Evolutionary conservation across 2,888 invertebrate species (phyloP), one percentile per base, ranked within the genome.

Genomic region (Latrodectus hesperus): DNA sequence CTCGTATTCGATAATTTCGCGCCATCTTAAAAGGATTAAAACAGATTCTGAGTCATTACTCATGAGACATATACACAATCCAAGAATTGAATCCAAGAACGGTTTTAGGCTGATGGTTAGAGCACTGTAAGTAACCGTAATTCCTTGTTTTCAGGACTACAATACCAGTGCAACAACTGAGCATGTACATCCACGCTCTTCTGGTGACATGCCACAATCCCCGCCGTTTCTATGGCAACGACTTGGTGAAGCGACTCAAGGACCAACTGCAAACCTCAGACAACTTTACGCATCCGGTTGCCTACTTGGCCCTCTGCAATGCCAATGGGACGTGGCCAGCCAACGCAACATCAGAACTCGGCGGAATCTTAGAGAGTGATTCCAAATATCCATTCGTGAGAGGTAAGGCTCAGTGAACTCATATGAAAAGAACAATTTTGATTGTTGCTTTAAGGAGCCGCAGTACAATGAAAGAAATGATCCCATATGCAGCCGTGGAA

Each of bases 251-350:
- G 9, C 51, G 26, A 9, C 68, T 82, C 9, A 82, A 67, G n/a
- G 22, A 60, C 17, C 26, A 22, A 52, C 49, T 82, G 12, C 14
- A 51, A n/a, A 22, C 14, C 1, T 26, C 74, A 49, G 14, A 26
- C 6, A 26, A 55, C 14, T 26, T 75, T 14, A 70, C 64, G 6
- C 67, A 75, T 38, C 82, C 82, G 0, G n/a, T 60, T 10, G 74
- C 75, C 12, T 82, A 82, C n/a, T 53, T 82, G 14, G 83, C 83
- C 12, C 83, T 77, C 22, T 76, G 71, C 26, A 72, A 76, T 64
- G 71, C 64, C 5, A 52, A 76, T 11, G 83, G 53, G 70, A 38
- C 64, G 0, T 67, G 73, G 71, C 70, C 76, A 12, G 22, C 14
- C 0, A 64, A 9, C 26, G 72, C 60, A 1, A 9, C 10, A 9